Evolutionary conservation across 1,140 invertebrate species (phyloP).

Genomic region (Panagrolaimus sp.): DNA sequence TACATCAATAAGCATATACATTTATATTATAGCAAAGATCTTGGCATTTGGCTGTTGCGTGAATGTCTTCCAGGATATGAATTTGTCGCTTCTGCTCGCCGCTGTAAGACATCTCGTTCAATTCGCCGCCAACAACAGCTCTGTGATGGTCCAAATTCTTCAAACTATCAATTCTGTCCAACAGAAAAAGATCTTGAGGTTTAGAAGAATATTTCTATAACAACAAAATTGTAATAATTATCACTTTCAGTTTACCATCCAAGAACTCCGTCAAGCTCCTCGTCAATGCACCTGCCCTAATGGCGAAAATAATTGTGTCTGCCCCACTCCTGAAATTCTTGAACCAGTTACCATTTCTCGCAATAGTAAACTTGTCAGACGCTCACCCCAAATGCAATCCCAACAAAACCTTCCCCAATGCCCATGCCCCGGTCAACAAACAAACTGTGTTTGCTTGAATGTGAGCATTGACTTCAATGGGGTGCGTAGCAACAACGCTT

Average conservation of each 20-base stretch:
- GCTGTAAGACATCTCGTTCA: slow-evolving; percentile 47
- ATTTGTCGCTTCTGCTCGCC: slow-evolving; percentile 51
- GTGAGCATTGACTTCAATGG: slow-evolving; percentile 16
- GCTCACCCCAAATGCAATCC: slow-evolving; percentile 15
- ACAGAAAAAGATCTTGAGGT: slow-evolving; percentile 24
- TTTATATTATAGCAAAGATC: slow-evolving; percentile 45
- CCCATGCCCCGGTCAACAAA: slow-evolving; percentile 27
- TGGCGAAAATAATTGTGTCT: slow-evolving; percentile 45
- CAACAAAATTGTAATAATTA: not conserved
- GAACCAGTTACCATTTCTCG: slow-evolving; percentile 34
- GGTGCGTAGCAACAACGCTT: slow-evolving; percentile 10
- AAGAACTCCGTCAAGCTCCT: slow-evolving; percentile 41
- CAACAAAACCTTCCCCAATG: slow-evolving; percentile 27
- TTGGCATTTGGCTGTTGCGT: slow-evolving; percentile 51
- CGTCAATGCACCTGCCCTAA: slow-evolving; percentile 43
- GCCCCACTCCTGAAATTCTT: slow-evolving; percentile 44
- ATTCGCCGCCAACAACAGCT: slow-evolving; percentile 49
- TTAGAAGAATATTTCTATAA: not conserved
- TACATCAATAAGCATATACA: not conserved
- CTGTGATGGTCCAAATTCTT: slow-evolving; percentile 45
- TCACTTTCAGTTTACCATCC: slow-evolving; percentile 39
- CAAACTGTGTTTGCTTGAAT: slow-evolving; percentile 36
- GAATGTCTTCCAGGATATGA: slow-evolving; percentile 52
- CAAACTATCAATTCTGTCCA: slow-evolving; percentile 48
- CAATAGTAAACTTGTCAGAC: slow-evolving; percentile 10